Base-by-base conservation (phyloP, 2,113 vertebrate species). In the Cardinalis cardinalis region DNA sequence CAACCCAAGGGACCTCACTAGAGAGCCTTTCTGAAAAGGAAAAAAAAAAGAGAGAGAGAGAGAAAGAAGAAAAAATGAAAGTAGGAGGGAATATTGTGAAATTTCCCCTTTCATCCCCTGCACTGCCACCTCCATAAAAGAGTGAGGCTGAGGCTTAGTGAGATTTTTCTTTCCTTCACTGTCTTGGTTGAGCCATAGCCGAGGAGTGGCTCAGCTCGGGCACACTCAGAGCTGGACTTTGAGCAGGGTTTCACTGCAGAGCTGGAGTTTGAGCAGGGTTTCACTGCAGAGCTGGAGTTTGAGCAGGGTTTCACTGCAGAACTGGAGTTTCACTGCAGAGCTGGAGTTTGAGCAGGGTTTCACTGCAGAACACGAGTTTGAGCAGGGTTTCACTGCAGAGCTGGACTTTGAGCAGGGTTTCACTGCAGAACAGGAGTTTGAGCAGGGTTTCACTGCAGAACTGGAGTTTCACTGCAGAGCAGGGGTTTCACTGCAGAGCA, bases 1-100 rank as follows among this genome's bases (percentile, higher is more conserved):
- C 29, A 28, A 2, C 38, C 60, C 56, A 48, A 48, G 56, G 25
- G 44, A 25, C 24, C 21, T 89, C 0, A 0, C 10, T 49, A 7
- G 8, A 43, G 32, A 61, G 24, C 64, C 6, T 44, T 83, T 11
- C 7, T 28, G 29, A 55, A n/a, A 56, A 8, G 4, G 6, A 17
- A 41, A 10, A 17, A 49, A 8, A 41, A 41, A 12, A 55, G 10
- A 20, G 12, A 24, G 21, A 36, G 24, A 59, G 32, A 36, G 24
- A 59, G 24, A 38, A 11, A 59, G 24, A 29, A 43, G 24, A 34
- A 38, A 74, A 80, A 52, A 48, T 26, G 26, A 17, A 76, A 29
- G 16, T 32, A 40, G 19, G 38, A 86, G 15, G 38, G 44, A 84
- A 60, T 51, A 10, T 36, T 24, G 40, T 55, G 61, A 49, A 43